Percentiles rank a stretch among this genome's conserved stretches.
Evolutionary conservation across 2,888 invertebrate species (phyloP).

Genomic region (Druceiella hillmani): DNA sequence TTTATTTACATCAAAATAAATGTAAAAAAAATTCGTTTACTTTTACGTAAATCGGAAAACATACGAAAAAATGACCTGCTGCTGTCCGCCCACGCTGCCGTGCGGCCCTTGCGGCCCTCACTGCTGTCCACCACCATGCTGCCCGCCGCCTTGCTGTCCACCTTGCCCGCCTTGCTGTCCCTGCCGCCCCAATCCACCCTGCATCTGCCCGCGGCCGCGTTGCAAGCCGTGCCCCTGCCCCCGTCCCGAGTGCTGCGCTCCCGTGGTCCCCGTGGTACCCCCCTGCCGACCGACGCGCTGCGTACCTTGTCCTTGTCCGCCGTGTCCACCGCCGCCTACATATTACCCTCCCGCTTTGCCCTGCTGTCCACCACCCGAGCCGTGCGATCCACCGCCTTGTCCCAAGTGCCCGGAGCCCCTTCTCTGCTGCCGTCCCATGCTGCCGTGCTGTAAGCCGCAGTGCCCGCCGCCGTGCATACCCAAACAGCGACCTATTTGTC

Average conservation of each 20-base stretch:
- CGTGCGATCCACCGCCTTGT: conserved; percentile 41
- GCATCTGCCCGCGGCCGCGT: conserved; percentile 34
- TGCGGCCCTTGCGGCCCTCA: conserved; percentile 35
- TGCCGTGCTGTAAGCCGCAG: conserved; percentile 46
- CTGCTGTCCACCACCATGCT: conserved; percentile 40
- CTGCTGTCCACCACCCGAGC: conserved; percentile 41
- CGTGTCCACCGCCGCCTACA: conserved; percentile 34
- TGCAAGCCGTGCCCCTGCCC: conserved; percentile 39
- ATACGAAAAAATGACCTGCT: too few relatives aligned
- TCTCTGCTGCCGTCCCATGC: conserved; percentile 40
- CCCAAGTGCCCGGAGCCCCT: conserved; percentile 41
- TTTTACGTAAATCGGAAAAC: too few relatives aligned
- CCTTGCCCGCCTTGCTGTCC: conserved; percentile 45
- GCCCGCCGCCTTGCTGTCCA: conserved; percentile 37
- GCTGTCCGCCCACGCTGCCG: conserved; percentile 41
- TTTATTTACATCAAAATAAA: too few relatives aligned
- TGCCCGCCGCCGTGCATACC: conserved; percentile 50
- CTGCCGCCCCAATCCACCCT: conserved; percentile 30
- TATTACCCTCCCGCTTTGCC: conserved; percentile 43
- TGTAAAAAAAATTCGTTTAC: too few relatives aligned
- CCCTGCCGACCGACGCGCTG: conserved; percentile 36
- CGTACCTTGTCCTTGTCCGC: conserved; percentile 33
- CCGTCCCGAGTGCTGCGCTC: conserved; percentile 42
- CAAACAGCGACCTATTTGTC: conserved; percentile 44
- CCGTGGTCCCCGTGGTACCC: conserved; percentile 30